Conservation (phyloP, 2,797 vertebrate genomes). For the Sardinella longiceps region DNA sequence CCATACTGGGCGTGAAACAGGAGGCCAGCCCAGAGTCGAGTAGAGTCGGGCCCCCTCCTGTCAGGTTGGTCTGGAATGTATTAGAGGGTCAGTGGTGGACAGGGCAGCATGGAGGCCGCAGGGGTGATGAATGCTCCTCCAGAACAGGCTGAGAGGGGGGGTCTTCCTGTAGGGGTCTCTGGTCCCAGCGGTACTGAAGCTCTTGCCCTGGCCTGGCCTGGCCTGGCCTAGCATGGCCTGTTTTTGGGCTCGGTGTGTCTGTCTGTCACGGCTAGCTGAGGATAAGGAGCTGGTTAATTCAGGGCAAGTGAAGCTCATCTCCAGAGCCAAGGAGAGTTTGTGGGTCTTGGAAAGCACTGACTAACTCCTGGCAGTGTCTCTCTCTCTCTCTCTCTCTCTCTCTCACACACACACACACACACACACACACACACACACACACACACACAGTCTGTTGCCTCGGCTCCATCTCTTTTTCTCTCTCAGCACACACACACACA, state of each 20-base stretch:
- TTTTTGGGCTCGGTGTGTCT: background rate
- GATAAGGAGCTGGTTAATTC: slow-evolving; percentile 32
- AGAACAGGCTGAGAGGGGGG: background rate
- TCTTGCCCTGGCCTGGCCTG: background rate
- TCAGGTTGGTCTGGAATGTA: slow-evolving; percentile 26
- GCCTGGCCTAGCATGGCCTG: slow-evolving; percentile 4
- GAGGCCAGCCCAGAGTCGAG: background rate
- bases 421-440: too few species aligned
- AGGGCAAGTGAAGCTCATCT: slow-evolving; percentile 16
- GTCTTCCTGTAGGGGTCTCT: background rate
- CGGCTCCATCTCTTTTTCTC: background rate
- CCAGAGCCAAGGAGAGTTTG: slow-evolving; percentile 5
- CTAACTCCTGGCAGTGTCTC: slow-evolving; percentile 1
- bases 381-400: background rate
- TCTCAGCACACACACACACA: background rate
- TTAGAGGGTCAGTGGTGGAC: background rate
- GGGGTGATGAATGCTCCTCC: background rate
- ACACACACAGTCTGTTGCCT: too few species aligned
- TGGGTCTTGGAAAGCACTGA: background rate
- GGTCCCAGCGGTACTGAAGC: background rate
- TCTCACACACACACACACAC: background rate
- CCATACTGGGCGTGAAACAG: background rate
- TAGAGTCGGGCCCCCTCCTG: background rate
- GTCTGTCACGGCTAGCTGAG: slow-evolving; percentile 11
- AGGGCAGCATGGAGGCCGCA: background rate